Evolutionary conservation across 2,797 vertebrate genomes (phyloP).

Genomic region (Betta splendens): DNA sequence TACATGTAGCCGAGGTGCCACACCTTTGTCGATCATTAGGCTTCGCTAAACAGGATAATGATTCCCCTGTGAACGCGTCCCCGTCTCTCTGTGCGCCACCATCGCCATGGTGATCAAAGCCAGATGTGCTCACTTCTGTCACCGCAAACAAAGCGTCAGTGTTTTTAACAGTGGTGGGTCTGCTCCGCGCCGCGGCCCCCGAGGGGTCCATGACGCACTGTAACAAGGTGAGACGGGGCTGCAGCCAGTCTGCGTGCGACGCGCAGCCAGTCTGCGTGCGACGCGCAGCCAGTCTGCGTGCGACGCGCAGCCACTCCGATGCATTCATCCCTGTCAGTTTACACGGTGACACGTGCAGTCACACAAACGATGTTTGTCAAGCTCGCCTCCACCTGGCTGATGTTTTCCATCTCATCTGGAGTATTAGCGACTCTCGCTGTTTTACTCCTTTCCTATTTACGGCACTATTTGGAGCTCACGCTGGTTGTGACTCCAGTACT

Average conservation of each 20-base stretch:
- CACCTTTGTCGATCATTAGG: slow-evolving; percentile 81
- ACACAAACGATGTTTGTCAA: background rate
- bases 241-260: no score
- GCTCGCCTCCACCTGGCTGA: background rate
- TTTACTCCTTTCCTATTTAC: slow-evolving; percentile 15
- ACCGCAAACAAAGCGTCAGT: slow-evolving; percentile 60
- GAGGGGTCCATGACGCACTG: slow-evolving; percentile 42
- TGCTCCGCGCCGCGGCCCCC: slow-evolving; percentile 37
- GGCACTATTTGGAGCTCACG: background rate
- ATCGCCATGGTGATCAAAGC: slow-evolving; percentile 81
- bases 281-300: background rate
- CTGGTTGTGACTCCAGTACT: slow-evolving; percentile 11
- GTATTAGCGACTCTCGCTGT: background rate
- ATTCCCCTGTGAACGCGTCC: slow-evolving; percentile 72
- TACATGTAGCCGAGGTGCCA: slow-evolving; percentile 60
- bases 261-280: background rate
- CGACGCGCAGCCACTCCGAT: background rate
- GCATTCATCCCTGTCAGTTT: background rate
- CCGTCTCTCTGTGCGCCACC: slow-evolving; percentile 56
- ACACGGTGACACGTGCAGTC: background rate
- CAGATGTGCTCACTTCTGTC: slow-evolving; percentile 71
- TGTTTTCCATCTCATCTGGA: background rate
- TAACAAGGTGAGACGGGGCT: slow-evolving; percentile 16
- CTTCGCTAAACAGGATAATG: slow-evolving; percentile 82
- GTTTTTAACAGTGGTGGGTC: slow-evolving; percentile 68